Conservation (phyloP, 2,888 invertebrate genomes). For the Cataglyphis livida region DNA sequence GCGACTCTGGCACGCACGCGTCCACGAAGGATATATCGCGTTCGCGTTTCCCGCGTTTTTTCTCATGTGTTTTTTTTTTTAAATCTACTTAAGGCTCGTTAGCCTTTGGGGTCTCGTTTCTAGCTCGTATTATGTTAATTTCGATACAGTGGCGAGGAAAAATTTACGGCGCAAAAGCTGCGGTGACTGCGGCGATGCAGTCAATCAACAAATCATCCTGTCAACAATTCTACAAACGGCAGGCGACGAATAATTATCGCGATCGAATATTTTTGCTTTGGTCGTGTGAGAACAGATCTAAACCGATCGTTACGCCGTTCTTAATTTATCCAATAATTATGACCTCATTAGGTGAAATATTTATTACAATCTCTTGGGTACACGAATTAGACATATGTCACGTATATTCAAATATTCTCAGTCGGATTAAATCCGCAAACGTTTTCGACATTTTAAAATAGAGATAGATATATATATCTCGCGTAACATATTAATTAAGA, state of each 20-base stretch:
- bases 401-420: not conserved
- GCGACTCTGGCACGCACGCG: not conserved
- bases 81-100: slow-evolving; percentile 12
- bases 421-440: not conserved
- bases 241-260: slow-evolving; percentile 20
- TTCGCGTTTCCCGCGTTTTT: slow-evolving; percentile 36
- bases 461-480: not conserved
- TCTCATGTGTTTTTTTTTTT: not conserved
- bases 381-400: not conserved
- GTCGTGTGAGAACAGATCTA: slow-evolving; percentile 3
- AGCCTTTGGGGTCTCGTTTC: slow-evolving; percentile 56
- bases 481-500: not conserved
- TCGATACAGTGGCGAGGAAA: slow-evolving; percentile 33
- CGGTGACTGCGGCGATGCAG: slow-evolving; percentile 50
- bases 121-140: slow-evolving; percentile 69
- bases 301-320: not conserved
- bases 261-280: slow-evolving; percentile 23
- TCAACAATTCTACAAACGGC: slow-evolving; percentile 19
- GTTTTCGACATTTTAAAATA: not conserved
- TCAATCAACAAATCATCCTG: slow-evolving; percentile 67
- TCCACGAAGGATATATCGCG: slow-evolving; percentile 62
- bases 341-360: not conserved
- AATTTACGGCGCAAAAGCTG: slow-evolving; percentile 36
- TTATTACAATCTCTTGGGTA: not conserved
- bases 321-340: not conserved